phyloP scores from a whole-genome alignment of 2,113 vertebrate genomes.

The Camelus bactrianus region DNA sequence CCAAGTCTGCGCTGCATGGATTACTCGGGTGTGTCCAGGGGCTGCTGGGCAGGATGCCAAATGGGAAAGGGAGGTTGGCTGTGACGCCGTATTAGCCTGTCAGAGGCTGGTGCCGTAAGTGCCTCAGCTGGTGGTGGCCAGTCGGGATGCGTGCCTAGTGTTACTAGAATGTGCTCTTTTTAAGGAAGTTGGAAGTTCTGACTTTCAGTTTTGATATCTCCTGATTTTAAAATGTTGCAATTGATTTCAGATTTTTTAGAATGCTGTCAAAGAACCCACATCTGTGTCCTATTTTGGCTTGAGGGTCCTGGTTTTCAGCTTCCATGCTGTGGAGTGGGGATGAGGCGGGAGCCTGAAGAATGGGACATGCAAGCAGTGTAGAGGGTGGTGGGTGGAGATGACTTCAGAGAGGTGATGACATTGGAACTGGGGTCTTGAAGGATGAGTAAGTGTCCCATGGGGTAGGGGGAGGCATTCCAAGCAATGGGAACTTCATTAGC shows the following conservation, averaged over 20 bases:
- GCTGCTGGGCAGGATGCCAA: neutral
- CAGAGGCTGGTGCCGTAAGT: neutral
- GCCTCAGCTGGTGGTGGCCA: neutral
- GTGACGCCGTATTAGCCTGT: neutral
- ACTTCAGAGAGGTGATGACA: constrained; percentile 56
- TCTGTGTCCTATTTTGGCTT: neutral
- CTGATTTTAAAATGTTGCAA: neutral
- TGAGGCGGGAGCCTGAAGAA: neutral
- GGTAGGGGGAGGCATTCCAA: neutral
- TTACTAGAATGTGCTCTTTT: neutral
- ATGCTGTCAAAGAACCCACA: neutral
- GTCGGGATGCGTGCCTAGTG: neutral
- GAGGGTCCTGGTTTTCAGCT: neutral
- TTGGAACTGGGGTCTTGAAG: constrained; percentile 29
- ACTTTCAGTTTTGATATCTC: neutral
- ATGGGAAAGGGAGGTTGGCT: neutral
- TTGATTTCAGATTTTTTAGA: neutral
- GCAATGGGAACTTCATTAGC: neutral
- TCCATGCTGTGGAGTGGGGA: rapidly evolving
- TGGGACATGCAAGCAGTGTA: neutral
- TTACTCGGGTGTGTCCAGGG: neutral
- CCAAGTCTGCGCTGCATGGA: neutral
- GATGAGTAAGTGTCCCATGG: constrained; percentile 50
- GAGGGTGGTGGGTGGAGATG: neutral
- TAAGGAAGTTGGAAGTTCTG: constrained; percentile 4